Base-by-base conservation (phyloP, 1,140 invertebrate genomes). In the Tetranychus cinnabarinus region DNA sequence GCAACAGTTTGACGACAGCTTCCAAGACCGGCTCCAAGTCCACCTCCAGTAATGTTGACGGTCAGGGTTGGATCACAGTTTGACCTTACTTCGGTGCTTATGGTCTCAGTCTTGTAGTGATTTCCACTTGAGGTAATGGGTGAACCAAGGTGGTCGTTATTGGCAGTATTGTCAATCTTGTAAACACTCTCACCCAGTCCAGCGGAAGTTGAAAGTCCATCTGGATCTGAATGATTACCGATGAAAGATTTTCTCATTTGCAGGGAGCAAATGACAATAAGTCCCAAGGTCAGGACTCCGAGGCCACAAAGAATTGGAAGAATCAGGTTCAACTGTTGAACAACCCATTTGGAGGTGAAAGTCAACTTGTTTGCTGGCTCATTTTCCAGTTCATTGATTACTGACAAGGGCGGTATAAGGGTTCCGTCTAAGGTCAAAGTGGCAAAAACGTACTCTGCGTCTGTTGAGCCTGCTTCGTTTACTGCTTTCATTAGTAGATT, bases 391-490 rank as follows among this genome's bases (percentile, higher is more conserved):
- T 52, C 33, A 52, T 4, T 52, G 5, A 6, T 6, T 52, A 52
- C 33, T 6, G 33, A 39, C n/a, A 57, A 34, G 7, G 56, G 56
- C 7, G 56, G 34, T 8, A 57, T 39, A 37, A 34, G 13, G 5
- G 56, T 34, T 35, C 56, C 56, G n/a, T n/a, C 15, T 7, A 36
- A 6, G 34, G 89, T 93, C 47, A 79, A 72, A 10, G 82, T 84
- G 46, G 75, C 76, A 69, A 84, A 82, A 62, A 87, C 85, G 69
- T 92, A 90, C 15, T 86, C 75, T 0, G 83, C 84, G 45, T 84
- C 80, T 1, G 85, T 86, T 54, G 83, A 85, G 1, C 67, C 67
- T 10, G 67, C 64, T n/a, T 68, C 67, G n/a, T 61, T 66, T 50
- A 64, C 63, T 1, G 67, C 67, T 15, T 58, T 64, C 1, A 68